Conservation (phyloP, 2,113 vertebrate species). For the Dromiciops gliroides region DNA sequence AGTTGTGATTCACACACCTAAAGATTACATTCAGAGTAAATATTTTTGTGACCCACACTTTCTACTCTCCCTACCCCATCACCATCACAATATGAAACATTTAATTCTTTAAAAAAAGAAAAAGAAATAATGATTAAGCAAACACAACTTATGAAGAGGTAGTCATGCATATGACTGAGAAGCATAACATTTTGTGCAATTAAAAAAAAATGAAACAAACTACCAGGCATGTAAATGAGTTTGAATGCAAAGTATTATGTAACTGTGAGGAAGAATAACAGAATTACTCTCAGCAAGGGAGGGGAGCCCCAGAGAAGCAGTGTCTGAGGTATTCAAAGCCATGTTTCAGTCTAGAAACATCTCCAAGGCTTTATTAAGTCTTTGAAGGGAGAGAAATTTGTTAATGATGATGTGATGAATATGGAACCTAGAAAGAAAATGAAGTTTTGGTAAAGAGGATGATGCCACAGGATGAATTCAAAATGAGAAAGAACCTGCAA, state of each 20-base stretch:
- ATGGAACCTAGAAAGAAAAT: constrained; percentile 32
- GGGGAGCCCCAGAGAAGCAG: not conserved
- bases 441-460: not conserved
- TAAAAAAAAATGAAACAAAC: constrained; percentile 25
- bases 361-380: constrained; percentile 10
- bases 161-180: constrained; percentile 5
- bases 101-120: not conserved
- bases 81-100: constrained; percentile 1
- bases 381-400: constrained; percentile 1
- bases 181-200: constrained; percentile 44
- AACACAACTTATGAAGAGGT: not conserved
- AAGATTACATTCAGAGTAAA: constrained; percentile 16
- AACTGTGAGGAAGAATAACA: constrained; percentile 16
- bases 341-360: not conserved
- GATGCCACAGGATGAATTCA: not conserved
- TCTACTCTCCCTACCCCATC: not conserved
- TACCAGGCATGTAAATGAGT: constrained; percentile 6
- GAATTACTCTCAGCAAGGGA: not conserved
- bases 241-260: constrained; percentile 44
- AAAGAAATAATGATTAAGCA: constrained; percentile 9
- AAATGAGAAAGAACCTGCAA: not conserved
- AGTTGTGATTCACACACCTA: not conserved
- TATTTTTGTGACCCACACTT: constrained; percentile 27
- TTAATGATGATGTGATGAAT: constrained; percentile 18
- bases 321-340: not conserved